phyloP scores from a whole-genome alignment of 2,797 vertebrate species.

The Poliocrania exsul region DNA sequence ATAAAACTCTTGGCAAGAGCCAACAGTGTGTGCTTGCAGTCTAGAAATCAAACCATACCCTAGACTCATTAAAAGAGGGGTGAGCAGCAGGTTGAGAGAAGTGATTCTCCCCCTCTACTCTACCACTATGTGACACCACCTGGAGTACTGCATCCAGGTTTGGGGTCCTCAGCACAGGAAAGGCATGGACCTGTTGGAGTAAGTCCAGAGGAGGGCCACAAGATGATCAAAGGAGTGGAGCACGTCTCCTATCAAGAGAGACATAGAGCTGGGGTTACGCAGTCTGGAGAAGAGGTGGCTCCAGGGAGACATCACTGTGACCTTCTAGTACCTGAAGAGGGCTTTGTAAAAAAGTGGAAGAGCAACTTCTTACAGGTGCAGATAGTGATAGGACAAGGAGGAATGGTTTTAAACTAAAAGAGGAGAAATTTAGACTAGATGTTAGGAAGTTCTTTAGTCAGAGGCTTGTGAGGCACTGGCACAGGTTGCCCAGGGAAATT shows the following conservation, averaged over 20 bases:
- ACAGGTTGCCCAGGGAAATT: not conserved
- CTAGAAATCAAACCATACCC: not conserved
- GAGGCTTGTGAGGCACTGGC: not conserved
- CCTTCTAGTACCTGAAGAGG: not conserved
- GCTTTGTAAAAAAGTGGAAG: not conserved
- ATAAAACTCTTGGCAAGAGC: not conserved
- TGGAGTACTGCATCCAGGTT: not conserved
- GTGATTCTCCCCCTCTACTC: not conserved
- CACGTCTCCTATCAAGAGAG: not conserved
- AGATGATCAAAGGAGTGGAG: not conserved
- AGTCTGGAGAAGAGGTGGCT: not conserved
- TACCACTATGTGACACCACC: not conserved
- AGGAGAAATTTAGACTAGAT: not conserved
- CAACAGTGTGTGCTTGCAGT: not conserved
- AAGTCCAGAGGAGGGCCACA: not conserved
- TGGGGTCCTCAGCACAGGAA: not conserved
- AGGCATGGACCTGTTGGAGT: not conserved
- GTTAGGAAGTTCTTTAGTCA: not conserved
- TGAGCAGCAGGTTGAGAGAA: not conserved
- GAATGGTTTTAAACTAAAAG: not conserved
- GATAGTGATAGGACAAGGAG: not conserved
- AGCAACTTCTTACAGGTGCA: not conserved
- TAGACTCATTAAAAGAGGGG: not conserved
- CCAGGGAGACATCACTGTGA: not conserved
- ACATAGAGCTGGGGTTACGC: not conserved